phyloP scores from a whole-genome alignment of 2,113 vertebrate species.

The Archocentrus centrarchus region DNA sequence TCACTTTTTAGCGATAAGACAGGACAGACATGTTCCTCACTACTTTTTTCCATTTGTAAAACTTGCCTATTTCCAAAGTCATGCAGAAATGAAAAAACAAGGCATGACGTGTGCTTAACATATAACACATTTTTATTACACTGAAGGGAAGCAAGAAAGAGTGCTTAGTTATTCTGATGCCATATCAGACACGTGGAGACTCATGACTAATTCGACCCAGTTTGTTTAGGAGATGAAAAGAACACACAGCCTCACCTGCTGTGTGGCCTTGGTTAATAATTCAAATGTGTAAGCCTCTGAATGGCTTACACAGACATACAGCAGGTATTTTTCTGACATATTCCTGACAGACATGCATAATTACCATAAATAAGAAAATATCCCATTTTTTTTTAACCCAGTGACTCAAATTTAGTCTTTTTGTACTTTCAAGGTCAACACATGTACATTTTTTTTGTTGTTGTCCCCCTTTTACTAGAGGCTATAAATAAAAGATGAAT shows the following conservation, averaged over 20 bases:
- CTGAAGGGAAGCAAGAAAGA: neutral
- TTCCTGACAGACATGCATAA: neutral
- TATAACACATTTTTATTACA: neutral
- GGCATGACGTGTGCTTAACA: rapidly evolving
- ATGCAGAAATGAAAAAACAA: neutral
- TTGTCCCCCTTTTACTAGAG: neutral
- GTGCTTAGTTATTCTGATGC: constrained; percentile 38
- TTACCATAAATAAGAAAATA: neutral
- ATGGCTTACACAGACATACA: neutral
- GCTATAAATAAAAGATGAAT: neutral
- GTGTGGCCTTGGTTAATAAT: constrained; percentile 55
- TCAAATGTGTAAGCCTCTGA: constrained; percentile 48
- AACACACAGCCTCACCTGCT: constrained; percentile 51
- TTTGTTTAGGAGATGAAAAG: constrained; percentile 41
- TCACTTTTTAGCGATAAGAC: neutral
- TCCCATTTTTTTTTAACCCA: neutral
- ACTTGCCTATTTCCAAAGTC: rapidly evolving
- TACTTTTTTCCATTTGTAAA: neutral
- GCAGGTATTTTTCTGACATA: rapidly evolving
- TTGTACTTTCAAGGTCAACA: neutral
- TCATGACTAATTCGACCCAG: constrained; percentile 40
- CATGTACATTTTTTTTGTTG: neutral
- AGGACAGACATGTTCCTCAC: neutral
- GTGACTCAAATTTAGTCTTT: neutral
- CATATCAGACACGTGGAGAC: constrained; percentile 26